A percentile compares a stretch with the other conserved stretches of the same genome.
These are phyloP conservation scores for Hedya salicella DNA, from an alignment of 2,888 invertebrate genomes.

Conservation along the genomic window DNA sequence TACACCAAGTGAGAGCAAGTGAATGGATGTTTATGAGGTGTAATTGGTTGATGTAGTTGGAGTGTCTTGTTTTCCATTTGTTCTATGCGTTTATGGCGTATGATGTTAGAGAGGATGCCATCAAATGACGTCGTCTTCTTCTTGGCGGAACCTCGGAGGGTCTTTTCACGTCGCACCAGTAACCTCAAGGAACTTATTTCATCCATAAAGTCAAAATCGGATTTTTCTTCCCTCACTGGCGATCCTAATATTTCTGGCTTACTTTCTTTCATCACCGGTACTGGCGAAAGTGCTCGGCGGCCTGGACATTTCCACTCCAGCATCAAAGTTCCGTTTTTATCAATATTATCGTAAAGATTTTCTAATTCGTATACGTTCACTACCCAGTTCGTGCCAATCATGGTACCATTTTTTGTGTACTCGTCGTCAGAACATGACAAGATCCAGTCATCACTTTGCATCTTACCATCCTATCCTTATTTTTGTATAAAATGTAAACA, in stretches of 20 bases:
- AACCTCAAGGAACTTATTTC: constrained; percentile 90
- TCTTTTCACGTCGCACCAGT: constrained; percentile 89
- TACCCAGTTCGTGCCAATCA: constrained; percentile 86
- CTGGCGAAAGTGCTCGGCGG: constrained; percentile 89
- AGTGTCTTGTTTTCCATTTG: constrained; percentile 81
- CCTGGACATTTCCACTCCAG: constrained; percentile 94
- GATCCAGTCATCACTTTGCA: constrained; percentile 85
- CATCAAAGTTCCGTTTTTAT: constrained; percentile 87
- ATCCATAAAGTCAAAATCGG: constrained; percentile 95
- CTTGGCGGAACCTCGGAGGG: constrained; percentile 92
- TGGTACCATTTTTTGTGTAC: constrained; percentile 73
- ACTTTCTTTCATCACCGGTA: constrained; percentile 81
- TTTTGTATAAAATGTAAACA: no score
- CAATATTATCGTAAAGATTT: constrained; percentile 88
- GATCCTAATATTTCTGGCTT: constrained; percentile 73
- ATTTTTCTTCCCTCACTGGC: constrained; percentile 82
- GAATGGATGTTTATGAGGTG: no score
- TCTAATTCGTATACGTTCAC: constrained; percentile 89
- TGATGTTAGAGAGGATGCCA: constrained; percentile 94
- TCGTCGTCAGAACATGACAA: constrained; percentile 89
- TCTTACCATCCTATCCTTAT: constrained; percentile 53
- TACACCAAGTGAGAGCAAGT: no score
- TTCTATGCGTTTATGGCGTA: constrained; percentile 89
- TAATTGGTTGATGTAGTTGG: constrained; percentile 62
- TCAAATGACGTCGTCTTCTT: constrained; percentile 96